These are phyloP conservation scores for Echinometra lucunter DNA, from an alignment of 53 echinoderm and acorn worm genomes.

Conservation along the genomic window DNA sequence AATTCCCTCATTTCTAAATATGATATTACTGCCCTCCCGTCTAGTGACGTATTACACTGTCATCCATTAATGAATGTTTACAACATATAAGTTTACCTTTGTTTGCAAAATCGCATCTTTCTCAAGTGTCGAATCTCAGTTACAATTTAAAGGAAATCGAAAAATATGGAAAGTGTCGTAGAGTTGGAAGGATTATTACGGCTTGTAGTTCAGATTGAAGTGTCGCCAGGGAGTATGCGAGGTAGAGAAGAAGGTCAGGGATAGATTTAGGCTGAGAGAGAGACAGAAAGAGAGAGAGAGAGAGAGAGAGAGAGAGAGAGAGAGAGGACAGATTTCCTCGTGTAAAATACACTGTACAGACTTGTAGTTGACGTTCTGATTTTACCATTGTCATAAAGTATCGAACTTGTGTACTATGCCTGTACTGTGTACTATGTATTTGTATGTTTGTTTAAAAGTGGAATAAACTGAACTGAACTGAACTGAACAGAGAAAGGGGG, in stretches of 20 bases:
- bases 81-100: neutral
- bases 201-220: conserved; percentile 32
- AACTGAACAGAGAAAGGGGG: neutral
- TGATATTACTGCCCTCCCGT: neutral
- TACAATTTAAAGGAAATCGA: neutral
- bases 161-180: neutral
- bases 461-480: too few relatives aligned
- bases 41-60: neutral
- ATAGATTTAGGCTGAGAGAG: too few relatives aligned
- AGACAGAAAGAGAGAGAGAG: neutral
- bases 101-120: neutral
- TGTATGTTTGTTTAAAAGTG: too few relatives aligned
- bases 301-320: neutral
- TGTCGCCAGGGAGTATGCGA: conserved; percentile 19
- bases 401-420: too few relatives aligned
- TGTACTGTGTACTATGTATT: too few relatives aligned
- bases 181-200: conserved; percentile 12
- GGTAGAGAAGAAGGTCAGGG: neutral
- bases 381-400: too few relatives aligned
- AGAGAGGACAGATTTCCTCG: too few relatives aligned
- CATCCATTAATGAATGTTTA: neutral
- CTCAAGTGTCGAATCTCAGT: neutral
- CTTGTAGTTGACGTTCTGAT: too few relatives aligned
- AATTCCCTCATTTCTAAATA: neutral
- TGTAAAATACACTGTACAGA: too few relatives aligned